Evolutionary conservation across 2,888 invertebrate genomes (phyloP).

Genomic region (Andrena flavipes): DNA sequence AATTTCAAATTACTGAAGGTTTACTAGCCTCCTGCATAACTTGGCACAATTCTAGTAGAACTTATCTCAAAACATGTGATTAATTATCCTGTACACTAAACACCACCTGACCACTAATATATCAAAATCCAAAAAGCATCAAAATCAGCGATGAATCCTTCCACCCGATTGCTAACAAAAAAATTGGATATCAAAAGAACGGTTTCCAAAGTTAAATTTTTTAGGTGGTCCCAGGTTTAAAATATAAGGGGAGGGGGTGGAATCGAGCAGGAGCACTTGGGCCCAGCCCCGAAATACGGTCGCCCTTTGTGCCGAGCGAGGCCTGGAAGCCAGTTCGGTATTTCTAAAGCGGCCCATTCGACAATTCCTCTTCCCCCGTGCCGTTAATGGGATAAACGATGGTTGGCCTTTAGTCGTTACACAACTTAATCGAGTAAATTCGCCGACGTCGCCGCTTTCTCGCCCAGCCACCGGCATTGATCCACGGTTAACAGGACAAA

Average conservation of each 20-base stretch:
- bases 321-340: constrained; percentile 69
- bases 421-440: constrained; percentile 75
- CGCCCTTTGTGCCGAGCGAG: constrained; percentile 70
- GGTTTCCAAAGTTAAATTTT: constrained; percentile 42
- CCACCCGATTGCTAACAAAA: neutral
- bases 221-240: neutral
- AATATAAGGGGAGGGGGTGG: constrained; percentile 37
- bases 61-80: too few species aligned
- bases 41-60: too few species aligned
- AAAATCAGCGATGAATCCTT: too few species aligned
- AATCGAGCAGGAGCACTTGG: constrained; percentile 54
- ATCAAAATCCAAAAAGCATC: neutral
- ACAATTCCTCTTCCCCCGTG: constrained; percentile 58
- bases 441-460: constrained; percentile 45
- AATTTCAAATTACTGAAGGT: too few species aligned
- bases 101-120: too few species aligned
- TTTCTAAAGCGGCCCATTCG: constrained; percentile 70
- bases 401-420: constrained; percentile 76
- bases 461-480: constrained; percentile 31
- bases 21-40: too few species aligned
- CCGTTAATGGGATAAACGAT: constrained; percentile 74
- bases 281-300: constrained; percentile 68
- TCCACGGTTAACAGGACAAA: constrained; percentile 31
- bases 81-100: too few species aligned
- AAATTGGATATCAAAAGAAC: constrained; percentile 20